These are phyloP conservation scores for Episyrphus balteatus DNA, from an alignment of 1,140 invertebrate genomes.

Conservation along the genomic window DNA sequence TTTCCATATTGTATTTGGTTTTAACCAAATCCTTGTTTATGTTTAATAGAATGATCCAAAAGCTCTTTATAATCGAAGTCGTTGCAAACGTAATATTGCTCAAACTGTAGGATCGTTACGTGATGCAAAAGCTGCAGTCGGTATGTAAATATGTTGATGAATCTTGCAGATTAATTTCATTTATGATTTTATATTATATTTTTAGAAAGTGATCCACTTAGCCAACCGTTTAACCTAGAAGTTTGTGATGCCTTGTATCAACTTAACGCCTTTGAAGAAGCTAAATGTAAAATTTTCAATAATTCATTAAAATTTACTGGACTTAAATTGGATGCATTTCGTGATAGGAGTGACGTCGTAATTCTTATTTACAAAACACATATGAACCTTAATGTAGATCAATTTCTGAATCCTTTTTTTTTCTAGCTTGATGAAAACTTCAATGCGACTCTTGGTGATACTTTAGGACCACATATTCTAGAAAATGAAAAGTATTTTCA, in stretches of 20 bases:
- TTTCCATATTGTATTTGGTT: too few relatives aligned
- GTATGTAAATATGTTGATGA: background rate
- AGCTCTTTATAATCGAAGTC: background rate
- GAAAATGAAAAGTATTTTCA: conserved; percentile 12
- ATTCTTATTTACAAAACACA: background rate
- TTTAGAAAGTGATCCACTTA: too few relatives aligned
- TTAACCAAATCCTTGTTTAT: too few relatives aligned
- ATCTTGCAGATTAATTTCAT: too few relatives aligned
- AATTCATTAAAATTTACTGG: conserved; percentile 12
- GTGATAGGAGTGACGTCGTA: conserved; percentile 14
- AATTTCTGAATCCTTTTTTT: background rate
- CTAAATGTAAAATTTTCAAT: conserved; percentile 16
- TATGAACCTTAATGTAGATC: background rate
- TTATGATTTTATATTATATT: too few relatives aligned
- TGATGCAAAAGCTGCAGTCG: background rate
- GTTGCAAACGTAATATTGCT: background rate
- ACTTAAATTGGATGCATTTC: conserved; percentile 12
- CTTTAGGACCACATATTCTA: conserved; percentile 16
- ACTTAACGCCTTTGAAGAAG: conserved; percentile 24
- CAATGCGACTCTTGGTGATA: conserved; percentile 14
- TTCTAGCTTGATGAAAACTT: conserved; percentile 19
- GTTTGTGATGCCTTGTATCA: conserved; percentile 21
- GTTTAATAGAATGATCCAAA: background rate
- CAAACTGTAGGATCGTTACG: background rate
- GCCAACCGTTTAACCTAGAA: conserved; percentile 6